Conservation (phyloP, 2,113 vertebrate genomes). For the Zootoca vivipara region DNA sequence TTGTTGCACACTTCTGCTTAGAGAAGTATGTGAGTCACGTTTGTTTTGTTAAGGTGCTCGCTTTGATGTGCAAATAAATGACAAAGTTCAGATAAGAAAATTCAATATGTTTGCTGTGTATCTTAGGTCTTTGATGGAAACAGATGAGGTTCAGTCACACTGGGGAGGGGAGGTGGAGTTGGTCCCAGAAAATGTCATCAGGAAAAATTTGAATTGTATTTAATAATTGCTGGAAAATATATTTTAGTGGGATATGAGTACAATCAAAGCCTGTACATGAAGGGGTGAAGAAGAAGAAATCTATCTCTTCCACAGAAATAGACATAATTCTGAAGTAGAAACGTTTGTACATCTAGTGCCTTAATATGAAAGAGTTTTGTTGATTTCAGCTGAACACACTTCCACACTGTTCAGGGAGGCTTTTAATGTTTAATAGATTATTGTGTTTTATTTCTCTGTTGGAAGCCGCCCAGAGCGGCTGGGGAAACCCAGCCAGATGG, state of each 20-base stretch:
- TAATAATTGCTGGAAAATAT: constrained; percentile 63
- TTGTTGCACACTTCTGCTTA: constrained; percentile 62
- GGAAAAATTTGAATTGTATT: constrained; percentile 57
- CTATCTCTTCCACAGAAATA: constrained; percentile 19
- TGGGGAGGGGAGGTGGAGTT: not conserved
- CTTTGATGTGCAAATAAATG: constrained; percentile 70
- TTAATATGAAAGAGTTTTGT: not conserved
- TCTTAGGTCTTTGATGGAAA: constrained; percentile 35
- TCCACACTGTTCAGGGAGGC: too few species aligned
- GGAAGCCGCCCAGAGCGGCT: too few species aligned
- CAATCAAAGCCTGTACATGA: constrained; percentile 43
- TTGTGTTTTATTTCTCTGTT: too few species aligned
- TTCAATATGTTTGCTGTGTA: constrained; percentile 54
- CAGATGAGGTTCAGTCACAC: constrained; percentile 46
- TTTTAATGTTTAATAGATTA: too few species aligned
- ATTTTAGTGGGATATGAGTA: constrained; percentile 45
- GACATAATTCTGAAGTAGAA: not conserved
- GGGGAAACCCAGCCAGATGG: too few species aligned
- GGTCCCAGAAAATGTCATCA: constrained; percentile 57
- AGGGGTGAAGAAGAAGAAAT: not conserved
- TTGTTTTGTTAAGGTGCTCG: constrained; percentile 58
- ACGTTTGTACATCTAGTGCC: not conserved
- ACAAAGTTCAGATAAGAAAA: constrained; percentile 64
- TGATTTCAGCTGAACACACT: not conserved
- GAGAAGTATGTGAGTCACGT: constrained; percentile 46